phyloP scores from a whole-genome alignment of 2,113 vertebrate genomes.

The Epinephelus lanceolatus region DNA sequence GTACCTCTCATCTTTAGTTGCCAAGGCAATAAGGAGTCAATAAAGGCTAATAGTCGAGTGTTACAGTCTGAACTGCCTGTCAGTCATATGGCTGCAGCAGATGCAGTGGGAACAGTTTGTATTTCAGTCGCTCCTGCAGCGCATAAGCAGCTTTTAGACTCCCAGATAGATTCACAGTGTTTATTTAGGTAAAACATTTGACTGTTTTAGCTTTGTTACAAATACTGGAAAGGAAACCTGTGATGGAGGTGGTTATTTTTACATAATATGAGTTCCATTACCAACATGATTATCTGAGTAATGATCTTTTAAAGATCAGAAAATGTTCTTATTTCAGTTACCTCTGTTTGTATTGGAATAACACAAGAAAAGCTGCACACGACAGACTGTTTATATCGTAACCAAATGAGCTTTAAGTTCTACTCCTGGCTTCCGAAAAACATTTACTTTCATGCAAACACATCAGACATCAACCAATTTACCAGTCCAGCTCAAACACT shows the following conservation, averaged over 20 bases:
- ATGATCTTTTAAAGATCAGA: neutral
- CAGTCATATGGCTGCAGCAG: slow-evolving; percentile 19
- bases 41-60: slow-evolving; percentile 32
- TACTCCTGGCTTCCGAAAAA: no score
- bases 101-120: neutral
- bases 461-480: neutral
- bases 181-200: neutral
- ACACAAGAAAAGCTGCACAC: neutral
- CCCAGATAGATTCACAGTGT: neutral
- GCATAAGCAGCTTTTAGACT: neutral
- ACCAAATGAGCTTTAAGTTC: no score
- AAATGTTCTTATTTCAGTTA: no score
- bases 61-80: slow-evolving; percentile 24
- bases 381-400: no score
- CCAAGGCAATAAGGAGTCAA: slow-evolving; percentile 21
- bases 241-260: neutral
- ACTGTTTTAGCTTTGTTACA: no score
- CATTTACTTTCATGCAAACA: no score
- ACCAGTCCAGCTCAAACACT: neutral
- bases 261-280: neutral
- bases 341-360: neutral
- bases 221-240: no score
- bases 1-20: slow-evolving; percentile 26
- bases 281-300: neutral
- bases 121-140: neutral